A percentile compares a stretch with the other conserved stretches of the same genome.
Evolutionary conservation across 1,140 invertebrate genomes (phyloP).

Genomic region (Bacillus rossius): DNA sequence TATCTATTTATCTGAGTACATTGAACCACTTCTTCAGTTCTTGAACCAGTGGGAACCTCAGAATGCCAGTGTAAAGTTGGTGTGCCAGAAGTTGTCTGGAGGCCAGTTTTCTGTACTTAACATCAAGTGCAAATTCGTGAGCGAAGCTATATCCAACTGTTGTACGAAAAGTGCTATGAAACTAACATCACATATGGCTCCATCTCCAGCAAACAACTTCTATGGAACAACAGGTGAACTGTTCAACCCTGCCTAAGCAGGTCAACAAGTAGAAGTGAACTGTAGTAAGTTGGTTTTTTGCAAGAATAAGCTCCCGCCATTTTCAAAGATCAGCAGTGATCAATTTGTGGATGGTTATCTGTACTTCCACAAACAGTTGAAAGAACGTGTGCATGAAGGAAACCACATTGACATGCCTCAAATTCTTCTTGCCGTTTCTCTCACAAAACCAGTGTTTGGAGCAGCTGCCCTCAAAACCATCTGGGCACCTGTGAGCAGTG

Average conservation of each 20-base stretch:
- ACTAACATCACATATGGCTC: too few species aligned
- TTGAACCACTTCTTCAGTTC: neutral
- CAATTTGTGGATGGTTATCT: neutral
- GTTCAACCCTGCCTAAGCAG: too few species aligned
- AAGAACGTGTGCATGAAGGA: neutral
- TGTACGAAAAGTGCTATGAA: too few species aligned
- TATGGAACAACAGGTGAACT: too few species aligned
- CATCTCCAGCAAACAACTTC: too few species aligned
- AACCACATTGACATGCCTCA: neutral
- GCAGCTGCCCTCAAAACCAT: neutral
- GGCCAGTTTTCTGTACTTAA: neutral
- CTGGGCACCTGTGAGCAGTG: neutral
- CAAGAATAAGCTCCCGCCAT: too few species aligned
- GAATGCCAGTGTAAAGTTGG: neutral
- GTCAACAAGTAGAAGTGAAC: too few species aligned
- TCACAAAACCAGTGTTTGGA: neutral
- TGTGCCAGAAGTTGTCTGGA: neutral
- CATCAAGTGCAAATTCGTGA: slow-evolving; percentile 1
- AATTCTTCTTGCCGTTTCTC: neutral
- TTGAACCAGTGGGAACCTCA: neutral
- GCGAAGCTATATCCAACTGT: neutral
- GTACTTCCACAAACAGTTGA: neutral
- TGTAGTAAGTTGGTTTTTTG: too few species aligned
- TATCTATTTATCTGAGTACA: neutral
- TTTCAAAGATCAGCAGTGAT: neutral